Evolutionary conservation across 2,113 vertebrate genomes (phyloP), one percentile per base, ranked within the genome.

Genomic region (Myocastor coypus): DNA sequence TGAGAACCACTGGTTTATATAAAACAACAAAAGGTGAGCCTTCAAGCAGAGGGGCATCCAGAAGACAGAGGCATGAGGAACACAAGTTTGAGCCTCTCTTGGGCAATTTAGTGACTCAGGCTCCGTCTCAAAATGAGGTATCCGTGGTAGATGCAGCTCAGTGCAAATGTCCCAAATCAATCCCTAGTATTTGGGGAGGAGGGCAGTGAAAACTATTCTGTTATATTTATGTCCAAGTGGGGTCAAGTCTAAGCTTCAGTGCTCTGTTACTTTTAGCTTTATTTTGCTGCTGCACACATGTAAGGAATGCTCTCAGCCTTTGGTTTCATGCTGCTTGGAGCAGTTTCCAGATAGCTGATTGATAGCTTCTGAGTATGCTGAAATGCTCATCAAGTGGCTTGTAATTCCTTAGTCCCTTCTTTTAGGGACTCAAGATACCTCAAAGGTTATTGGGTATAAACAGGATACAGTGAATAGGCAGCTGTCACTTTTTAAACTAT

Each of bases 331-430:
- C 52, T 85, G 17, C 40, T 37, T 19, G 55, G 42, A 73, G 30
- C 24, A 16, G 28, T 75, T 63, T 59, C 52, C 73, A 78, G 64
- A 50, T 32, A 26, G 30, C 75, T 55, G 40, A 63, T 90, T 84
- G 69, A 40, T 40, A n/a, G 30, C 78, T 82, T 81, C 57, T n/a
- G 73, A n/a, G 52, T 32, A 32, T 30, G 3, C 20, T 24, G 92
- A 61, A 75, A 7, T 85, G 73, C 32, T 85, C 13, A 34, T 89
- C 89, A 46, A 24, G 81, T 82, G 80, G 26, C 68, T 93, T 83
- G 19, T n/a, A 22, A 68, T 22, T 68, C 86, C 7, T 30, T 12
- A 42, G 55, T 42, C n/a, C 17, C 32, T 84, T 46, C 83, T 50
- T 85, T 16, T 30, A 78, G 11, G 4, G 24, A 19, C 26, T 19